Evolutionary conservation across 2,888 invertebrate species (phyloP).

Genomic region (Fissipunctia ypsillon): DNA sequence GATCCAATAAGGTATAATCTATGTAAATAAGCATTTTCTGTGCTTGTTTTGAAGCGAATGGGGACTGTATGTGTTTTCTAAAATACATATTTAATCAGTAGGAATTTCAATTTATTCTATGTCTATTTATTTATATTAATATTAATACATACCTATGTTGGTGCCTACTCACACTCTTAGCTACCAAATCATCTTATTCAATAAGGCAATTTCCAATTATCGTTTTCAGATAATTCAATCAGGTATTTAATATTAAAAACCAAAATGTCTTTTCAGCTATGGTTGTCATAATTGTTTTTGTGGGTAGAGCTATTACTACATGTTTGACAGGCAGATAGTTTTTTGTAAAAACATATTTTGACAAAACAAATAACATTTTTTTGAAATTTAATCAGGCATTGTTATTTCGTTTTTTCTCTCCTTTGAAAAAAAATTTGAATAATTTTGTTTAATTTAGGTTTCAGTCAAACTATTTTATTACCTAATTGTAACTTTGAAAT

Average conservation of each 20-base stretch:
- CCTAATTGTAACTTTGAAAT: background rate
- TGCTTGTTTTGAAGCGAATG: conserved; percentile 45
- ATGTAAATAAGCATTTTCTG: conserved; percentile 48
- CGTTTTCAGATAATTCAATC: background rate
- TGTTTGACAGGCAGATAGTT: background rate
- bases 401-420: too few relatives aligned
- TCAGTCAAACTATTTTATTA: too few relatives aligned
- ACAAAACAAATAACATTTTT: background rate
- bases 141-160: conserved; percentile 8
- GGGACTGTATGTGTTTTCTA: conserved; percentile 31
- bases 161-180: background rate
- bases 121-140: conserved; percentile 11
- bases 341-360: background rate
- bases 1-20: conserved; percentile 45
- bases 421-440: too few relatives aligned
- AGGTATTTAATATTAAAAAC: background rate
- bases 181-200: background rate
- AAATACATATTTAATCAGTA: conserved; percentile 38
- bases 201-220: background rate
- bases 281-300: background rate
- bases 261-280: background rate
- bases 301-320: background rate
- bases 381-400: background rate
- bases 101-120: conserved; percentile 26
- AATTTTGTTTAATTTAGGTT: too few relatives aligned